These are phyloP conservation scores for Beaufortia kweichowensis DNA, from an alignment of 2,113 vertebrate genomes.

Conservation along the genomic window DNA sequence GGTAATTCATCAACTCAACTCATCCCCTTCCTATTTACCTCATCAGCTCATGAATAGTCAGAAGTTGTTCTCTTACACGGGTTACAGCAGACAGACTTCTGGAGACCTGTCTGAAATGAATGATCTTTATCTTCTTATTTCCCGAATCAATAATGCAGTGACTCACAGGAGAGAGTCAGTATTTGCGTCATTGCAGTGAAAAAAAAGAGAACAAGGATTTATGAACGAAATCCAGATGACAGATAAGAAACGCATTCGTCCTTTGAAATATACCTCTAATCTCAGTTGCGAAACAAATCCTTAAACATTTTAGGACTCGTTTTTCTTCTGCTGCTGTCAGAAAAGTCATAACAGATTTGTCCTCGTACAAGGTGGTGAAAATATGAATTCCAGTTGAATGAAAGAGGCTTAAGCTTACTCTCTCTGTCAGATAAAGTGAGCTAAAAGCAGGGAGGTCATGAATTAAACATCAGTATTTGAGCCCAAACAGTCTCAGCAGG, in stretches of 20 bases:
- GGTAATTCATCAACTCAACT: slow-evolving; percentile 57
- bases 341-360: not conserved
- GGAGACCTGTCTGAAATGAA: slow-evolving; percentile 10
- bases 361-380: not conserved
- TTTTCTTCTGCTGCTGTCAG: slow-evolving; percentile 16
- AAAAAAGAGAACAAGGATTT: slow-evolving; percentile 24
- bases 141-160: slow-evolving; percentile 18
- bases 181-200: slow-evolving; percentile 59
- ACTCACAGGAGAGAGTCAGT: slow-evolving; percentile 31
- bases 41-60: slow-evolving; percentile 2
- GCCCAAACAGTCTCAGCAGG: not conserved
- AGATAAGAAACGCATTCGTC: slow-evolving; percentile 56
- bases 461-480: slow-evolving; percentile 40
- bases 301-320: not conserved
- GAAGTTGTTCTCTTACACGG: slow-evolving; percentile 2
- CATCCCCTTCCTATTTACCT: not conserved
- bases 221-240: slow-evolving; percentile 39
- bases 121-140: slow-evolving; percentile 11
- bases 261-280: slow-evolving; percentile 5
- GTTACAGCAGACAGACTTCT: slow-evolving; percentile 35
- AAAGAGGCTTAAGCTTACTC: not conserved
- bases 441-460: slow-evolving; percentile 19
- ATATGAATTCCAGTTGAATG: not conserved
- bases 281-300: not conserved
- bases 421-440: not conserved